These are phyloP conservation scores for Pelusios castaneus DNA, from an alignment of 2,113 vertebrate genomes.

Conservation along the genomic window DNA sequence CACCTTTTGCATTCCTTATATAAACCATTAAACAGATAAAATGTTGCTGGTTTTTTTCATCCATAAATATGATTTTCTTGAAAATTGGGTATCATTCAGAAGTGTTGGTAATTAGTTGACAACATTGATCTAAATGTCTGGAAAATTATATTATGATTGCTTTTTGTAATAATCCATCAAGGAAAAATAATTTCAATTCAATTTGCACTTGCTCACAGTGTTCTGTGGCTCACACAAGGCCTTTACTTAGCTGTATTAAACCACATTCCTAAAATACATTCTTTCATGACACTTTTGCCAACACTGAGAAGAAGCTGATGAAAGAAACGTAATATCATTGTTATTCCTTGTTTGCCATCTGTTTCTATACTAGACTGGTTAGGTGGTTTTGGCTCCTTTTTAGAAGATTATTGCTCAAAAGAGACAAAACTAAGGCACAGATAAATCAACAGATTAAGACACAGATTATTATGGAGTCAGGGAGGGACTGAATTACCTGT, in stretches of 20 bases:
- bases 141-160: constrained; percentile 16
- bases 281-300: constrained; percentile 58
- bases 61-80: constrained; percentile 26
- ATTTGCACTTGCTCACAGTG: background rate
- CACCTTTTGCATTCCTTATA: background rate
- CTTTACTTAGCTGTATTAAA: constrained; percentile 16
- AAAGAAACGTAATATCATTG: constrained; percentile 28
- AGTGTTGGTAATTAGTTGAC: background rate
- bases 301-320: background rate
- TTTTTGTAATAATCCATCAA: constrained; percentile 31
- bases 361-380: constrained; percentile 12
- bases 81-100: background rate
- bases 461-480: constrained; percentile 2
- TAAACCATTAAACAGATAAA: background rate
- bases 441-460: constrained; percentile 19
- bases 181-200: background rate
- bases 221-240: background rate
- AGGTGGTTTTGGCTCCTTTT: background rate
- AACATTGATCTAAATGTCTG: background rate
- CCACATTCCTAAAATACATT: constrained; percentile 32
- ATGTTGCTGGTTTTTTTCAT: background rate
- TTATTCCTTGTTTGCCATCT: background rate
- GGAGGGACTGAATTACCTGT: background rate
- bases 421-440: background rate
- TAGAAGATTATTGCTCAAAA: background rate